A percentile compares a stretch with the other conserved stretches of the same genome.
These are phyloP conservation scores for Ferdinandea cuprea DNA, from an alignment of 2,888 invertebrate species.

Conservation along the genomic window DNA sequence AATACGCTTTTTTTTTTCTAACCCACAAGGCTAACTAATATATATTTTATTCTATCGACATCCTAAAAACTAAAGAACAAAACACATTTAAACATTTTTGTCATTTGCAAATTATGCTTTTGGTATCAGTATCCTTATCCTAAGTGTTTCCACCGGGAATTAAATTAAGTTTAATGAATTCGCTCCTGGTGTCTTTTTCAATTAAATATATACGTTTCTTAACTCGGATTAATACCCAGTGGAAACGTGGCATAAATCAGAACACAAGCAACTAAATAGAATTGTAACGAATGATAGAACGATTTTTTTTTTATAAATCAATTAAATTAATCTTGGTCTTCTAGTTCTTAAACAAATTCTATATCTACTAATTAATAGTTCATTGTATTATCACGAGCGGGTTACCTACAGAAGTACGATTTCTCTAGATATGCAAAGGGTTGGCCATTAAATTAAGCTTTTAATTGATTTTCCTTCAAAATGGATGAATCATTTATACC, in stretches of 20 bases:
- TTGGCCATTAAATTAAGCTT: neutral
- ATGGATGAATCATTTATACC: neutral
- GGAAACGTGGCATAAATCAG: no score
- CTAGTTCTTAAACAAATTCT: neutral
- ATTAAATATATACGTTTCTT: no score
- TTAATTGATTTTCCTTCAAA: neutral
- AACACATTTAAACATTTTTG: slow-evolving; percentile 15
- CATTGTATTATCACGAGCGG: slow-evolving; percentile 57
- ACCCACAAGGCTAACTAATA: slow-evolving; percentile 34
- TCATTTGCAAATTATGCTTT: slow-evolving; percentile 15
- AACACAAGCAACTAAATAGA: no score
- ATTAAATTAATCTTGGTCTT: neutral
- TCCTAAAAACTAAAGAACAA: slow-evolving; percentile 28
- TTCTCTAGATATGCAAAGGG: neutral
- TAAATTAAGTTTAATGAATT: no score
- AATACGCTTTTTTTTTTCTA: neutral
- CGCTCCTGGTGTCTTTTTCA: no score
- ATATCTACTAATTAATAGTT: slow-evolving; percentile 34
- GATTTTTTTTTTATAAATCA: neutral
- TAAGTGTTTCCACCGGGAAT: no score
- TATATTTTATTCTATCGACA: slow-evolving; percentile 7
- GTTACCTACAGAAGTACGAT: slow-evolving; percentile 7
- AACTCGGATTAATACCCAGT: no score
- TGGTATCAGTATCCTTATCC: slow-evolving; percentile 14
- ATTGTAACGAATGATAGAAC: no score